Conservation (phyloP, 2,797 vertebrate genomes). For the Psittacula derbiana region DNA sequence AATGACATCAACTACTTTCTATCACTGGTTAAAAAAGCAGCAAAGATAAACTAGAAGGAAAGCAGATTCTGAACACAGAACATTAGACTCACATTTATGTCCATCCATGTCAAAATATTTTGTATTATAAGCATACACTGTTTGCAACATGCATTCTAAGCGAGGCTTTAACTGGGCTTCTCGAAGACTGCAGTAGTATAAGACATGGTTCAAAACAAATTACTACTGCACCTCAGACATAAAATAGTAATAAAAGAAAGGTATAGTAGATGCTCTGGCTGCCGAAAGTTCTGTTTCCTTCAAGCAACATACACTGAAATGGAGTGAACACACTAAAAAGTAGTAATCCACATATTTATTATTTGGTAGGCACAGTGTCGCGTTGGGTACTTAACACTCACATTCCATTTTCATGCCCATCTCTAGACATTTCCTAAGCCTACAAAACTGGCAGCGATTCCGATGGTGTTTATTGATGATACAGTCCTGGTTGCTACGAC, state of each 20-base stretch:
- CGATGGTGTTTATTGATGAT: constrained; percentile 98
- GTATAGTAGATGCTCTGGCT: neutral
- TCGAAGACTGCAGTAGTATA: neutral
- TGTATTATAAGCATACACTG: neutral
- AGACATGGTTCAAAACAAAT: neutral
- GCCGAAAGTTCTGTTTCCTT: neutral
- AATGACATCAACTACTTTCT: neutral
- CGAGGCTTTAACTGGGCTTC: neutral
- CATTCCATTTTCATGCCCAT: constrained; percentile 99
- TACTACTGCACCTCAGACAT: neutral
- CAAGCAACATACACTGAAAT: neutral
- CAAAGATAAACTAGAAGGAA: neutral
- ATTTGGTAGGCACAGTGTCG: neutral
- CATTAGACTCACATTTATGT: neutral
- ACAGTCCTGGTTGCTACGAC: constrained; percentile 96
- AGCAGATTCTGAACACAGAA: neutral
- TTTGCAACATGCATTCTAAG: neutral
- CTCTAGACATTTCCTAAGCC: constrained; percentile 93
- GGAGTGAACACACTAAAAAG: neutral
- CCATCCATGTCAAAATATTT: neutral
- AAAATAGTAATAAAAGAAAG: neutral
- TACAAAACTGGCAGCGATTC: constrained; percentile 97
- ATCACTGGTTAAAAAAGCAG: neutral
- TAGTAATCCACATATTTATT: neutral
- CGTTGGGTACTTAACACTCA: constrained; percentile 76